Base-by-base conservation (phyloP, 2,797 vertebrate genomes). In the Syngnathus rostellatus region DNA sequence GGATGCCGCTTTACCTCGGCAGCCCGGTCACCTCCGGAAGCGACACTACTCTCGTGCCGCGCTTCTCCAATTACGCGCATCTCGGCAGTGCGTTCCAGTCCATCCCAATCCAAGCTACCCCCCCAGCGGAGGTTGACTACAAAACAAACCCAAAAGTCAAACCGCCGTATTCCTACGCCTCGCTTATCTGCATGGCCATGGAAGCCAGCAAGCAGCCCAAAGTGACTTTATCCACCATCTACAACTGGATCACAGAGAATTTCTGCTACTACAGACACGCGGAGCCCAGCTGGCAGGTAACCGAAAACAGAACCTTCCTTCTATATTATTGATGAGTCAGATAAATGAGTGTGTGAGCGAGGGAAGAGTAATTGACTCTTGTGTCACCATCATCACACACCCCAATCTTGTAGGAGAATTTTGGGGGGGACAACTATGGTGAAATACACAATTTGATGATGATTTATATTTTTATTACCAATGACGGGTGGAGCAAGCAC, bases 231-330 rank as follows among this genome's bases (percentile, higher is more conserved):
- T 92, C 93, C 62, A 91, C 93, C 86, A 94, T 94, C 76, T 94
- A 94, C 63, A 91, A 86, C 88, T 94, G 93, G 93, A 94, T 94
- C 75, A 93, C 89, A 0, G 91, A 93, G 58, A 93, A 94, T 77
- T 94, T 93, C 90, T 92, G 92, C 85, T 94, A 94, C 84, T 94
- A 94, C 86, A 87, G 89, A 83, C 91, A 93, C 58, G 92, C 93
- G 10, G 93, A 94, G 77, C 93, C 93, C 82, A 93, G 92, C 86
- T 94, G 93, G 93, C 93, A 94, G 93, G 93, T 94, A 89, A 89
- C 70, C 50, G 63, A 79, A 69, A 69, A 72, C 66, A n/a, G 39
- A 68, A 45, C 61, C 62, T 67, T 46, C 63, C 59, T 2, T 86
- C 40, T 88, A 31, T 73, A 89, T 90, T 83, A 89, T 90, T 86